Conservation (phyloP, 2,888 invertebrate genomes). For the Parnassius orleans region DNA sequence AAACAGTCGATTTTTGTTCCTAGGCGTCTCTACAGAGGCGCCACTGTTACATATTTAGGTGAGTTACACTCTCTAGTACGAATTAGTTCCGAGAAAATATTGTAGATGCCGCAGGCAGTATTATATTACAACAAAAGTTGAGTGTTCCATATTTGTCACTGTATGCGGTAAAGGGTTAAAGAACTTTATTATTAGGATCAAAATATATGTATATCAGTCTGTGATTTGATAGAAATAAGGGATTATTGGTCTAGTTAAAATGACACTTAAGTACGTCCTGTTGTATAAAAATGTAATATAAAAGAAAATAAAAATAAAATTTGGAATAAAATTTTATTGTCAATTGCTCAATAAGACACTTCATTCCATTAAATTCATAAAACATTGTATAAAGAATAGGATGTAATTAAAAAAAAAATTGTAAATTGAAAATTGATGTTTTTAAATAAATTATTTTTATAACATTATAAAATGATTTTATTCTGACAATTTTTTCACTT, state of each 20-base stretch:
- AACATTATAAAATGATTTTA: not conserved
- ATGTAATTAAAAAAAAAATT: conserved; percentile 9
- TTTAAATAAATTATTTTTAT: too few species aligned
- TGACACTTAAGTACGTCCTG: not conserved
- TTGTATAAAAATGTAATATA: not conserved
- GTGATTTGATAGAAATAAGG: conserved; percentile 60
- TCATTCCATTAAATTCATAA: not conserved
- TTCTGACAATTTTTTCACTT: conserved; percentile 17
- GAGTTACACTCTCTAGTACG: too few species aligned
- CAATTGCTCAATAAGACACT: conserved; percentile 2
- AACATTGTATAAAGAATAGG: conserved; percentile 2
- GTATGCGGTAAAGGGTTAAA: too few species aligned
- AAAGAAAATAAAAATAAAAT: conserved; percentile 11
- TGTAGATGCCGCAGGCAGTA: too few species aligned
- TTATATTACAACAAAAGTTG: too few species aligned
- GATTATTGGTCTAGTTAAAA: conserved; percentile 25
- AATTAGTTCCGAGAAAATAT: too few species aligned
- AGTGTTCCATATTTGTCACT: too few species aligned
- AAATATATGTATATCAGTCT: conserved; percentile 48
- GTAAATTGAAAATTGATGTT: not conserved
- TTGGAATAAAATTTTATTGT: conserved; percentile 14
- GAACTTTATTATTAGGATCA: conserved; percentile 43
- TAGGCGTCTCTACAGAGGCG: too few species aligned
- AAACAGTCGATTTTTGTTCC: too few species aligned
- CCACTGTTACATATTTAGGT: too few species aligned